phyloP scores from a whole-genome alignment of 2,113 vertebrate genomes.

The Triplophysa siluroides region DNA sequence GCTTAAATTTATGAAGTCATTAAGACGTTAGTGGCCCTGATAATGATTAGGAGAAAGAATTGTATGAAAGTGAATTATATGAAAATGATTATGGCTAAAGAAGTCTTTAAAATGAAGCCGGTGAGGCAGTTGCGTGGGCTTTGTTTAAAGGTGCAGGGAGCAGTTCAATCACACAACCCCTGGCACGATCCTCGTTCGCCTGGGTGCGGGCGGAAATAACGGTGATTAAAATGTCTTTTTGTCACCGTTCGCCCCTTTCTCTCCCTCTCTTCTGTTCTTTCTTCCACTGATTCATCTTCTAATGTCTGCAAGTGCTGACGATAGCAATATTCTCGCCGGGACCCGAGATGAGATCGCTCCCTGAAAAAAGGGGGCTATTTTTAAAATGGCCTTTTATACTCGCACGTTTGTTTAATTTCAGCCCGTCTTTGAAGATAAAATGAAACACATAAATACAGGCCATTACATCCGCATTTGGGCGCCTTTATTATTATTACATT shows the following conservation, averaged over 20 bases:
- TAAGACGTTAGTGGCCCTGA: constrained; percentile 87
- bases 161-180: constrained; percentile 47
- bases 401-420: constrained; percentile 69
- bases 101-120: constrained; percentile 82
- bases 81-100: constrained; percentile 86
- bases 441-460: constrained; percentile 73
- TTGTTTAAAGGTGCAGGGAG: constrained; percentile 73
- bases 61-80: constrained; percentile 88
- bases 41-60: constrained; percentile 88
- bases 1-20: constrained; percentile 99
- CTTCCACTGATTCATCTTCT: constrained; percentile 54
- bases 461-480: constrained; percentile 59
- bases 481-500: constrained; percentile 62
- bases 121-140: constrained; percentile 65
- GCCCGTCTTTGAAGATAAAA: constrained; percentile 68
- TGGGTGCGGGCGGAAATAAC: constrained; percentile 66
- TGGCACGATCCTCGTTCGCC: constrained; percentile 43
- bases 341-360: constrained; percentile 37
- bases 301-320: constrained; percentile 57
- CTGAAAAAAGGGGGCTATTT: constrained; percentile 45
- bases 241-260: constrained; percentile 60
- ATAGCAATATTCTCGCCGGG: constrained; percentile 58
- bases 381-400: constrained; percentile 60
- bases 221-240: constrained; percentile 73
- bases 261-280: constrained; percentile 32